Conservation (phyloP, 2,797 vertebrate species). For the Hypotaenidia philippensis region DNA sequence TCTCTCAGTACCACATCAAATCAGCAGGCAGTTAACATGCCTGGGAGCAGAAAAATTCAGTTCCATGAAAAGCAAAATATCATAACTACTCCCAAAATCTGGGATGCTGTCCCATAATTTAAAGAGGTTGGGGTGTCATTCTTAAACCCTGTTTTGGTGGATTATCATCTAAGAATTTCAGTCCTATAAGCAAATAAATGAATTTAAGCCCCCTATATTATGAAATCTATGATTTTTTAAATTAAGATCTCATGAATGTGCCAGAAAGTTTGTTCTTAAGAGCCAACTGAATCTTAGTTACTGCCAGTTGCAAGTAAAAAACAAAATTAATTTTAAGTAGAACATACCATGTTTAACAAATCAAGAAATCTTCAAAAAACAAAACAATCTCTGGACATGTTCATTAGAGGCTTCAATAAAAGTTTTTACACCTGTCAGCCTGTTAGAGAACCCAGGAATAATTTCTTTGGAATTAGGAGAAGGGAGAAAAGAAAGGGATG, state of each 20-base stretch:
- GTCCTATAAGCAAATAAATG: not conserved
- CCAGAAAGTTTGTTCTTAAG: not conserved
- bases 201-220: not conserved
- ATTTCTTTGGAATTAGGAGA: not conserved
- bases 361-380: not conserved
- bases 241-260: not conserved
- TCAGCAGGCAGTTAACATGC: not conserved
- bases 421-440: not conserved
- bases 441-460: not conserved
- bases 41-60: not conserved
- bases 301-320: not conserved
- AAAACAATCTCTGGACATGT: not conserved
- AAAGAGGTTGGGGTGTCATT: not conserved
- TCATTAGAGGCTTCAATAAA: not conserved
- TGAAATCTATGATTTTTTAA: not conserved
- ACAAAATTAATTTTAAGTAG: not conserved
- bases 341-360: not conserved
- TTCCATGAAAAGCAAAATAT: not conserved
- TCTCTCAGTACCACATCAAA: not conserved
- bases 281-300: not conserved
- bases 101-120: not conserved
- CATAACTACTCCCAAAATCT: not conserved
- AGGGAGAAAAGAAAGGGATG: not conserved
- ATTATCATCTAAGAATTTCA: not conserved
- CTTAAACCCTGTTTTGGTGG: not conserved